Conservation (phyloP, 2,888 invertebrate species). For the Salpingus planirostris region DNA sequence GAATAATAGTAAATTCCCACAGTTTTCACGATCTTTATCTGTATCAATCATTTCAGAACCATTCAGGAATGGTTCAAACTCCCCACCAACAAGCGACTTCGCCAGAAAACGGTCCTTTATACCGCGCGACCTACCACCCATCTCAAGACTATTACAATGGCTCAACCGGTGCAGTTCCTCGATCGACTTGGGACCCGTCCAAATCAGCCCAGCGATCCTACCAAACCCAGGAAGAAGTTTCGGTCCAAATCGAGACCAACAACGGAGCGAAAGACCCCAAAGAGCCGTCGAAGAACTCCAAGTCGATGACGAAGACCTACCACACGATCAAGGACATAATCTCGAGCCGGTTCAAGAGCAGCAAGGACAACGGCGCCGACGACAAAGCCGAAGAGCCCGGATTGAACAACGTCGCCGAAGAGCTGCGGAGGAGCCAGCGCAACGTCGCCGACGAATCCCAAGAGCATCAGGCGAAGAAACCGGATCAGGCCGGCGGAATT, state of each 20-base stretch:
- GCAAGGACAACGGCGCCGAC: constrained; percentile 46
- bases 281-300: constrained; percentile 36
- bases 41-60: constrained; percentile 27
- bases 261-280: constrained; percentile 41
- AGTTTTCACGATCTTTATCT: too few species aligned
- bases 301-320: constrained; percentile 70
- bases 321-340: constrained; percentile 78
- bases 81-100: constrained; percentile 42
- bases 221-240: constrained; percentile 38
- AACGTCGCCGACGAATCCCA: constrained; percentile 27
- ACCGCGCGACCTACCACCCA: constrained; percentile 48
- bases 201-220: constrained; percentile 33
- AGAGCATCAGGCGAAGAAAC: constrained; percentile 28
- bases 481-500: constrained; percentile 46
- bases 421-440: constrained; percentile 44
- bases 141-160: constrained; percentile 41
- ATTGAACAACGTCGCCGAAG: constrained; percentile 56
- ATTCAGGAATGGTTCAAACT: constrained; percentile 40
- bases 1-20: too few species aligned
- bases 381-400: constrained; percentile 50
- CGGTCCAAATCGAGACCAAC: constrained; percentile 53
- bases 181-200: constrained; percentile 31
- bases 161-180: constrained; percentile 37
- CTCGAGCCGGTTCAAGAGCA: constrained; percentile 66
- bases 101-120: constrained; percentile 45